Evolutionary conservation across 2,888 invertebrate species (phyloP), one percentile per base, ranked within the genome.

Genomic region (Chesias legatella): DNA sequence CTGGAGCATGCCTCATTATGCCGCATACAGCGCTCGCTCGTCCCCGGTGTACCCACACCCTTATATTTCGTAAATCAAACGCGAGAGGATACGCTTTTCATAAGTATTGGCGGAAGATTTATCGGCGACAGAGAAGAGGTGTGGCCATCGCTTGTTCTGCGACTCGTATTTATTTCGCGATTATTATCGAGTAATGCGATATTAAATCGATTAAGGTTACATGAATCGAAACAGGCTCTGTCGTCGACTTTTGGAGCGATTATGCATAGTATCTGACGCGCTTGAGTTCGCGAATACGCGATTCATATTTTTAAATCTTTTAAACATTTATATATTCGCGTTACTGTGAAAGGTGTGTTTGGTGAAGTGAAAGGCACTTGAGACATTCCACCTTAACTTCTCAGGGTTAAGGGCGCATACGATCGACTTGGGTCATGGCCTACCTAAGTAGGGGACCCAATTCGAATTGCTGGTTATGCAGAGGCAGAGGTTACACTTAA

Each of bases 111-210:
- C 59, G 56, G 51, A 53, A 60, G 58, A 61, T 64, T 64, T 54
- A 66, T 65, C 51, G 56, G 46, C 46, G 47, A 62, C 63, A 62
- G 60, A 50, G 53, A 63, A 57, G 65, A 60, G 64, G 55, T 63
- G 63, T 54, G 57, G 58, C 53, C 45, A 47, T 53, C 63, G 61
- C 63, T 65, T 66, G 67, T 64, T 64, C 61, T 58, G 61, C 56
- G 58, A 60, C 39, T 56, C 53, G 57, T 60, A 63, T 66, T 64
- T 57, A 60, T 64, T 57, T 49, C 46, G 41, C 48, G 47, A 50
- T 51, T 56, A 42, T 48, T 49, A 51, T 52, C 48, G 35, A 53
- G 45, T 57, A 51, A 57, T 51, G 36, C 35, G 52, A 55, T 55
- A 52, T 55, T 50, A 50, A 48, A 50, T 45, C 46, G 46, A 51